Evolutionary conservation across 2,888 invertebrate genomes (phyloP), one percentile per base, ranked within the genome.

Genomic region (Pardosa pseudoannulata): DNA sequence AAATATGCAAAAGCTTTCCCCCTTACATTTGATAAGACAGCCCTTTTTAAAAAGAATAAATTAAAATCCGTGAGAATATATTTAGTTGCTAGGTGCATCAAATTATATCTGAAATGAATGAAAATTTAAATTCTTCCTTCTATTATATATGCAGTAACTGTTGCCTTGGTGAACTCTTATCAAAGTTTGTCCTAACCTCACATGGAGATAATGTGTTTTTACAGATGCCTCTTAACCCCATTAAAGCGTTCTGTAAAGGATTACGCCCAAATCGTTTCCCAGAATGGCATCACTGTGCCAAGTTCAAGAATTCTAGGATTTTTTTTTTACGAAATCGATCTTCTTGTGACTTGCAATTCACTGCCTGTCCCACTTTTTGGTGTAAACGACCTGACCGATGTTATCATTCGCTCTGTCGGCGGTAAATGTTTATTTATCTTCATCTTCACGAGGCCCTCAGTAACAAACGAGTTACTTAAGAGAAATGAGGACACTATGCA

Each of bases 231-330:
- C 32, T 19, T 36, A 64, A 64, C 64, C 46, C 32, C 23, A 5
- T 67, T 46, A 23, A 36, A 9, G 9, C 5, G 23, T 16, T 56
- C 23, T 56, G n/a, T 6, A 56, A 56, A 56, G 23, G n/a, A 23
- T 56, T 56, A 56, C 56, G 56, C 16, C 46, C 23, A 56, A 23
- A 19, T 56, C 23, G 3, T 23, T 56, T 56, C 23, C 56, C 67
- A 31, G 29, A 70, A 28, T 79, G 71, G 39, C 28, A 28, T 3
- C 29, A 41, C 70, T 31, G 56, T 62, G 41, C 83, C 83, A 85
- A 85, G 83, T 85, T 85, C 83, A 85, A 78, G 78, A 79, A 85
- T 85, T 85, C 78, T 78, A 36, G 83, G 83, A 73, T 75, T 78
- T 67, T 67, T 67, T 67, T 67, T 67, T 67, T 32, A 27, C 6